A percentile compares a stretch with the other conserved stretches of the same genome.
Evolutionary conservation across 92 coral and sea anemone species (phyloP).

Genomic region (Palythoa grandiflora): DNA sequence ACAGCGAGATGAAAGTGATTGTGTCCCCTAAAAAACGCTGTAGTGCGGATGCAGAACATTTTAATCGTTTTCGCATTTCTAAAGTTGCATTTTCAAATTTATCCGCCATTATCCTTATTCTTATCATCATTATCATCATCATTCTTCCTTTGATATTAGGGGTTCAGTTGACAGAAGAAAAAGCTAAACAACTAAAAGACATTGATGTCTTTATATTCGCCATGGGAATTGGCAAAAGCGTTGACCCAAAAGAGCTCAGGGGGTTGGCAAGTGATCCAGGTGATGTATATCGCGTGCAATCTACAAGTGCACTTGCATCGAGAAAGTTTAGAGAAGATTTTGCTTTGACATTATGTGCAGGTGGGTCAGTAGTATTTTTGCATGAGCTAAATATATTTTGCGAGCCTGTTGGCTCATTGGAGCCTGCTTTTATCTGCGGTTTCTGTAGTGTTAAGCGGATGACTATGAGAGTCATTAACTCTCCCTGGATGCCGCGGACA

Average conservation of each 20-base stretch:
- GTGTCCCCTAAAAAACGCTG: no score
- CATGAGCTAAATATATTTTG: neutral
- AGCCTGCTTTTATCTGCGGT: no score
- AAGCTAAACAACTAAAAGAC: conserved; percentile 13
- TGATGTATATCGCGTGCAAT: conserved; percentile 17
- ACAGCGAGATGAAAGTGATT: no score
- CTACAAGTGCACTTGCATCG: neutral
- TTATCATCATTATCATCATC: neutral
- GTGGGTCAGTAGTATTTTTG: neutral
- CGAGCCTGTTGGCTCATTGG: no score
- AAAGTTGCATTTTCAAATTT: no score
- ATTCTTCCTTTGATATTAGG: neutral
- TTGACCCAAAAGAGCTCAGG: neutral
- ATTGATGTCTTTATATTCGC: neutral
- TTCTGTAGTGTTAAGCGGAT: no score
- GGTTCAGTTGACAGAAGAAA: neutral
- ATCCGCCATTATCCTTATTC: neutral
- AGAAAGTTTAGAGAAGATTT: neutral
- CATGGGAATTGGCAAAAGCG: neutral
- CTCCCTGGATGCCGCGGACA: no score
- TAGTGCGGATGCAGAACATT: no score
- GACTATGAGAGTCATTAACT: no score
- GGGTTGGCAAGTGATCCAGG: conserved; percentile 15
- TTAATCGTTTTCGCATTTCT: no score
- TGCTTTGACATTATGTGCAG: conserved; percentile 39